Conservation (phyloP, 2,888 invertebrate species). For the Pseudoips prasinana region DNA sequence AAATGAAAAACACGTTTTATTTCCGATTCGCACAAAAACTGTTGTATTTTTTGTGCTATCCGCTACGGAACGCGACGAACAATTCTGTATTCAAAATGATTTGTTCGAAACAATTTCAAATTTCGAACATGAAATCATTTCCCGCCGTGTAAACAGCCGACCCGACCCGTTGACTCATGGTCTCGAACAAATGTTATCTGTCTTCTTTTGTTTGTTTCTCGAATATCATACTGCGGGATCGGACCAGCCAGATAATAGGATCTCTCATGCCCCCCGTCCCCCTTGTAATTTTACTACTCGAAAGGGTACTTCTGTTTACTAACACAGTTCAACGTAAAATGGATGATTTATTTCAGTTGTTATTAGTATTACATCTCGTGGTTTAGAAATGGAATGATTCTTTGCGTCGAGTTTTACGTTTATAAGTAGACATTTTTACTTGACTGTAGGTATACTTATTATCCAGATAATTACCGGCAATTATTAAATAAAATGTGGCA, state of each 20-base stretch:
- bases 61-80: conserved; percentile 10
- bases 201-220: conserved; percentile 79
- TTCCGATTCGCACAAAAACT: conserved; percentile 5
- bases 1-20: conserved; percentile 15
- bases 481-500: no score
- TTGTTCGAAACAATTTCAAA: conserved; percentile 32
- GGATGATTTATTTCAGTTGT: conserved; percentile 53
- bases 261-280: conserved; percentile 26
- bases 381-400: conserved; percentile 43
- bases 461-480: no score
- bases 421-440: conserved; percentile 11
- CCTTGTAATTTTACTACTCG: conserved; percentile 6
- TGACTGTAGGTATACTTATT: no score
- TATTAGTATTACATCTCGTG: conserved; percentile 47
- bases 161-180: conserved; percentile 68
- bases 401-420: conserved; percentile 36
- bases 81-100: conserved; percentile 16
- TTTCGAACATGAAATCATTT: conserved; percentile 47
- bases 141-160: conserved; percentile 43
- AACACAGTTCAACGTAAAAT: conserved; percentile 35
- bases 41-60: conserved; percentile 7
- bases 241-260: conserved; percentile 38
- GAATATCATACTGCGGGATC: conserved; percentile 60
- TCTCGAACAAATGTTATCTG: conserved; percentile 77
- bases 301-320: conserved; percentile 23